Conservation (phyloP, 2,113 vertebrate species). For the Sigmodon hispidus region DNA sequence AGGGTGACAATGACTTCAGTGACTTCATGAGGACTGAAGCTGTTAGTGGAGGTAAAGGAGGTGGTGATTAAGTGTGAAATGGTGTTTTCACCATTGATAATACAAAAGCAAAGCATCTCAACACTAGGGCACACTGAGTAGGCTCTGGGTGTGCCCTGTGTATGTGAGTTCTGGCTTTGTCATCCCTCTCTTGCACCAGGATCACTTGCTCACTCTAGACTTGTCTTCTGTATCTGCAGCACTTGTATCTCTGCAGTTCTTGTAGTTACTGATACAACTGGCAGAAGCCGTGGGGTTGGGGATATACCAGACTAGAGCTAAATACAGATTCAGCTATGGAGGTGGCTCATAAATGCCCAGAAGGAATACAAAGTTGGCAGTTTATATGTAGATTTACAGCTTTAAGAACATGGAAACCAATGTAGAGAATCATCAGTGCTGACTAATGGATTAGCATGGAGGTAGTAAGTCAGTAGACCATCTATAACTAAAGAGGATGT, state of each 20-base stretch:
- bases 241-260: neutral
- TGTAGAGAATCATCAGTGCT: constrained; percentile 9
- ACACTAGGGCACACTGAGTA: no score
- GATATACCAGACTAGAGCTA: neutral
- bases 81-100: no score
- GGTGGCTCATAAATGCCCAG: neutral
- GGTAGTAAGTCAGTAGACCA: neutral
- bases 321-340: neutral
- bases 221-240: neutral
- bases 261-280: neutral
- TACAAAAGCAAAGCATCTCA: no score
- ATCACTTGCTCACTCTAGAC: neutral
- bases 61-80: neutral
- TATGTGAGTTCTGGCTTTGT: neutral
- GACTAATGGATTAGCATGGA: neutral
- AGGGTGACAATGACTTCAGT: neutral
- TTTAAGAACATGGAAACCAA: neutral
- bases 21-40: neutral
- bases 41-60: neutral
- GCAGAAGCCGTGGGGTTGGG: neutral
- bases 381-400: neutral
- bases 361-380: neutral
- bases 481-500: neutral
- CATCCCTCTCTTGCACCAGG: neutral
- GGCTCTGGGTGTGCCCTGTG: neutral